Base-by-base conservation (phyloP, 2,888 invertebrate genomes). In the Callinectes sapidus region DNA sequence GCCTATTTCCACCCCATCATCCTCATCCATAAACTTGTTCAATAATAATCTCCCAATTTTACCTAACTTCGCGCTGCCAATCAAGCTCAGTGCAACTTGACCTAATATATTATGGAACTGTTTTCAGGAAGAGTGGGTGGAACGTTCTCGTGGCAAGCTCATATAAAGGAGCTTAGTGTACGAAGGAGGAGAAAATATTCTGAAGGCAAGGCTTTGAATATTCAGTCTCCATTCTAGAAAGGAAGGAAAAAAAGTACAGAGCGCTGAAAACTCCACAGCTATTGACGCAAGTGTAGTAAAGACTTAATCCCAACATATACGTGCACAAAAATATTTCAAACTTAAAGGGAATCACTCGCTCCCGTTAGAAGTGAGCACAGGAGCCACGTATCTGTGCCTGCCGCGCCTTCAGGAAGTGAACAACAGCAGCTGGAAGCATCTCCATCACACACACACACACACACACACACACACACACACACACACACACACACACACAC, bases 401-500 rank as follows among this genome's bases (percentile, higher is more conserved):
- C 61, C 61, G 61, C 61, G 16, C 16, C 61, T 48, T 23, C n/a
- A 87, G 23, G 35, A 39, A 39, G 23, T 42, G 23, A n/a, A n/a
- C 39, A 23, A 0, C 16, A 8, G 35, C 6, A 42, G 39, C 5
- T 39, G 23, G 3, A 14, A 42, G 39, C 42, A 87, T 39, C 23
- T 23, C 1, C 23, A 42, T 23, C 87, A 42, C 39, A 86, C 86
- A 86, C 39, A 86, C 86, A 86, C 42, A 86, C 86, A 86, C 42
- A 86, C 86, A 86, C 42, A 86, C 87, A 87, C 42, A 39, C 39
- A 87, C 42, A 35, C 87, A 87, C n/a, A 87, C 87, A 87, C 42
- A 87, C 87, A 87, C 42, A 87, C 42, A 87, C 18, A 39, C n/a
- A 87, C 10, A 87, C 39, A 86, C 86, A 86, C 39, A 86, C 86